phyloP scores from a whole-genome alignment of 2,888 invertebrate genomes.

The Odontomyia ornata region DNA sequence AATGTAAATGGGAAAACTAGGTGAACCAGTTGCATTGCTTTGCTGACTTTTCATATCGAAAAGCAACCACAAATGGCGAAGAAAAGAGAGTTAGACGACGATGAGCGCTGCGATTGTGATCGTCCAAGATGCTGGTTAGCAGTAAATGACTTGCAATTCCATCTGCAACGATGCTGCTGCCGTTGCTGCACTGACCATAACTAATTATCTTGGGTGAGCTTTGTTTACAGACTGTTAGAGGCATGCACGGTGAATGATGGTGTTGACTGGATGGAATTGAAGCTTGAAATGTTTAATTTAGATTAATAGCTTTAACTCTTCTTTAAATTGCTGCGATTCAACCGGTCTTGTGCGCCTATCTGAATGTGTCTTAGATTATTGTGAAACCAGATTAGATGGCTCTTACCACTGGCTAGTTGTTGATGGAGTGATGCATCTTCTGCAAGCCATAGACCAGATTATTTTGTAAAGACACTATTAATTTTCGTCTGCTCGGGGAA shows the following conservation, averaged over 20 bases:
- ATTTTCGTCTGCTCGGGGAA: constrained; percentile 8
- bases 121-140: background rate
- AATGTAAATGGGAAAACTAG: constrained; percentile 44
- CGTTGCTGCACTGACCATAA: background rate
- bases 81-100: background rate
- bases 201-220: background rate
- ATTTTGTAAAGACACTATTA: background rate
- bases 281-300: constrained; percentile 49
- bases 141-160: background rate
- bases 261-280: constrained; percentile 17
- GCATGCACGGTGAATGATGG: background rate
- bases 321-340: constrained; percentile 15
- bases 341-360: background rate
- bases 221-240: background rate
- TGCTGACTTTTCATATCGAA: background rate
- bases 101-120: no score
- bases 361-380: constrained; percentile 4
- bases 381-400: constrained; percentile 30
- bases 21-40: constrained; percentile 48
- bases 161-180: constrained; percentile 5
- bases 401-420: constrained; percentile 1
- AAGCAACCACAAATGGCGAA: constrained; percentile 16
- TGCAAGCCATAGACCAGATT: background rate
- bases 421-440: background rate
- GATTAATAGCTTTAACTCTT: constrained; percentile 50